Conservation (phyloP, 2,888 invertebrate species). For the Idaea biselata region DNA sequence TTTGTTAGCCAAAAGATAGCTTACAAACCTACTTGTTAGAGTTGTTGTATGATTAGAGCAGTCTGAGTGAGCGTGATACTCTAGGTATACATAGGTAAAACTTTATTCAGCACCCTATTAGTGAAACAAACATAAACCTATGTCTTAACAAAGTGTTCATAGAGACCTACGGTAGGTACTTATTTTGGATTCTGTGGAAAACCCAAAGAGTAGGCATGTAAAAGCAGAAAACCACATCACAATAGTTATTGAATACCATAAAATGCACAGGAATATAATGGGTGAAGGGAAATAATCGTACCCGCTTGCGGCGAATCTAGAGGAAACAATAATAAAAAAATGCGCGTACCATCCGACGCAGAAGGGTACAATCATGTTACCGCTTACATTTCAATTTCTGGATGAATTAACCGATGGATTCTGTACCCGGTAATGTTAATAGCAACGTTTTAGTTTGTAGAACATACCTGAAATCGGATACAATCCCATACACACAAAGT, state of each 20-base stretch:
- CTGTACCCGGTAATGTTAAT: conserved; percentile 11
- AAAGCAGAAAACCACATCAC: background rate
- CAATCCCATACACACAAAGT: conserved; percentile 69
- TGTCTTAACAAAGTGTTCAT: too few relatives aligned
- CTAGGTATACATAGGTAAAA: background rate
- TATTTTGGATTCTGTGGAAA: background rate
- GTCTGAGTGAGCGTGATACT: too few relatives aligned
- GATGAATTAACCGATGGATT: conserved; percentile 14
- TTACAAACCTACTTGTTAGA: too few relatives aligned
- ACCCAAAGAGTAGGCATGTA: background rate
- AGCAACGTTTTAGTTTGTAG: conserved; percentile 31
- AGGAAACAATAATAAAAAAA: conserved; percentile 46
- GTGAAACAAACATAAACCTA: background rate
- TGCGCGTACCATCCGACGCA: conserved; percentile 33
- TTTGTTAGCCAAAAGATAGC: too few relatives aligned
- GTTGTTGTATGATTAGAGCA: too few relatives aligned
- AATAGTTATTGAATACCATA: background rate
- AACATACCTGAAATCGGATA: conserved; percentile 69
- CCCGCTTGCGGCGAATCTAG: conserved; percentile 32
- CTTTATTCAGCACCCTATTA: background rate
- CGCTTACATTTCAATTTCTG: conserved; percentile 6
- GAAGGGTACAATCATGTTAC: conserved; percentile 19
- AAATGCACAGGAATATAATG: conserved; percentile 29
- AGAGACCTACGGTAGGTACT: too few relatives aligned
- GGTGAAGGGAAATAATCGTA: conserved; percentile 29